A percentile compares a stretch with the other conserved stretches of the same genome.
These are phyloP conservation scores for Patiria miniata DNA, from an alignment of 35 echinoderm and acorn worm genomes.

Conservation along the genomic window DNA sequence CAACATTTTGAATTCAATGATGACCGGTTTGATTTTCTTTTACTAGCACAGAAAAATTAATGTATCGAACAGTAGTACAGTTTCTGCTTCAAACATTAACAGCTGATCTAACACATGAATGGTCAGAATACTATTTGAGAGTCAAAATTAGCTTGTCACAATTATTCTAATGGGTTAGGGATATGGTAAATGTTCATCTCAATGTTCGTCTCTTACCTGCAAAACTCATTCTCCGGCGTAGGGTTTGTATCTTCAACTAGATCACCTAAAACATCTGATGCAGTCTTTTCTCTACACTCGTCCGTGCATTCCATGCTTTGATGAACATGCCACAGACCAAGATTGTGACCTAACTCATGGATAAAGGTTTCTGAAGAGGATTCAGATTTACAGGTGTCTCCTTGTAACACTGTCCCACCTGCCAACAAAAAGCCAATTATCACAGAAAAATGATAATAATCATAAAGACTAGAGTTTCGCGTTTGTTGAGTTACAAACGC, in stretches of 20 bases:
- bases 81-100: too few species aligned
- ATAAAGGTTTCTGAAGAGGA: constrained; percentile 49
- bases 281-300: constrained; percentile 60
- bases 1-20: too few species aligned
- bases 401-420: constrained; percentile 80
- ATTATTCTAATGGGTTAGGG: too few species aligned
- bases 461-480: too few species aligned
- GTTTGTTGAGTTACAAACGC: too few species aligned
- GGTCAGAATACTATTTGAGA: too few species aligned
- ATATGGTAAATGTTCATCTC: too few species aligned
- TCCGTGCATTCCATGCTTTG: constrained; percentile 74
- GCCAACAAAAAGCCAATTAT: background rate
- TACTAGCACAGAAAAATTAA: too few species aligned
- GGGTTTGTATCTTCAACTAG: constrained; percentile 92
- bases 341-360: constrained; percentile 90
- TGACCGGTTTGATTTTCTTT: too few species aligned
- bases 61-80: too few species aligned
- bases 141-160: too few species aligned
- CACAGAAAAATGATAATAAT: background rate
- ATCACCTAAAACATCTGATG: constrained; percentile 76
- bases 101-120: too few species aligned
- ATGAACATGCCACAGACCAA: constrained; percentile 86
- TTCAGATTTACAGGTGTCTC: constrained; percentile 35
- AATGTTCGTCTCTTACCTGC: constrained; percentile 30
- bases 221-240: constrained; percentile 73